Conservation (phyloP, 2,113 vertebrate genomes). For the Struthio camelus region DNA sequence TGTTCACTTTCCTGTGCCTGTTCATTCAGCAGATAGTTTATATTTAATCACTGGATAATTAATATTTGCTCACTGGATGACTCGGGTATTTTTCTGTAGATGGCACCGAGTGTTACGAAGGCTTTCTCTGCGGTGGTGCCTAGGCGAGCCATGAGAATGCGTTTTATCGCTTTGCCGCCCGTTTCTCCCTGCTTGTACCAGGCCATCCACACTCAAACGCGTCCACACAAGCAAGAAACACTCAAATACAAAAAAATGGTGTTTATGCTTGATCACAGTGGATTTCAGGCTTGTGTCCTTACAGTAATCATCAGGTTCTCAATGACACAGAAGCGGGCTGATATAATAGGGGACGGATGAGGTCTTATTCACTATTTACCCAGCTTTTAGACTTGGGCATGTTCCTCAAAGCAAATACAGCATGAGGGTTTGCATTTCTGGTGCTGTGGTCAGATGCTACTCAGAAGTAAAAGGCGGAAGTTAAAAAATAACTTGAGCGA, state of each 20-base stretch:
- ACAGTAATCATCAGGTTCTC: background rate
- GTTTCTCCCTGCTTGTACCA: background rate
- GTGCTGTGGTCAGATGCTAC: background rate
- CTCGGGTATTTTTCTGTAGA: background rate
- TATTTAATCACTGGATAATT: background rate
- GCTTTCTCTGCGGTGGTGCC: background rate
- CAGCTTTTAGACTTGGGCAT: background rate
- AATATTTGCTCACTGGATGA: background rate
- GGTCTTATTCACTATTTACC: background rate
- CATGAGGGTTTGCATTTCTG: background rate
- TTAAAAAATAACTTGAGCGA: conserved; percentile 29
- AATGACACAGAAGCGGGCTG: background rate
- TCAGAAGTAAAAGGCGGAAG: conserved; percentile 31
- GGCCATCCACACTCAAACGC: background rate
- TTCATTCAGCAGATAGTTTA: background rate
- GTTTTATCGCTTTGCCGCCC: background rate
- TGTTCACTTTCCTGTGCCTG: background rate
- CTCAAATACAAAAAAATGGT: background rate
- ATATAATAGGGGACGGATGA: background rate
- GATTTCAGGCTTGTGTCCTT: background rate
- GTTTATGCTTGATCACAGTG: background rate
- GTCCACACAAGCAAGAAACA: background rate
- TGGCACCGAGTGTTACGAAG: background rate
- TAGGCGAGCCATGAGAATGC: background rate
- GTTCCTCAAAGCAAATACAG: background rate